Conservation (phyloP, 2,888 invertebrate genomes). For the Hydropsyche betteni region DNA sequence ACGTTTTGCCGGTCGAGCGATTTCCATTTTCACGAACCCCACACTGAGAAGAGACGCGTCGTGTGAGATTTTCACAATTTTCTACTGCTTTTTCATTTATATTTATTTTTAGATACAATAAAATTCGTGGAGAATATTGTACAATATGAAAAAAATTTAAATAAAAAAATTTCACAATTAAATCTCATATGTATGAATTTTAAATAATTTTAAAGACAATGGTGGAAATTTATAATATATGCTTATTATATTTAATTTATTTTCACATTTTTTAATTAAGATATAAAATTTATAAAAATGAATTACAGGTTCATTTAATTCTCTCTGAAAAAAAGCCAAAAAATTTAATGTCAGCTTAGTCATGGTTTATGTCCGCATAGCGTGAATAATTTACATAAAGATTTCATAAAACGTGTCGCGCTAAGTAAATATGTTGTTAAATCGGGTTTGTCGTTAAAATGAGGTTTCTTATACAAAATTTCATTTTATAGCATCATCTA, state of each 20-base stretch:
- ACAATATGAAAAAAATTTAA: not conserved
- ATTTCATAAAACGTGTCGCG: conserved; percentile 31
- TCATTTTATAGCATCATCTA: not conserved
- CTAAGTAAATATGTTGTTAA: conserved; percentile 29
- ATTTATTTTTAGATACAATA: too few species aligned
- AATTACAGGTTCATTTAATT: not conserved
- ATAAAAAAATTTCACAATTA: too few species aligned
- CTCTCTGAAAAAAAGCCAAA: not conserved
- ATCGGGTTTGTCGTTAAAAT: conserved; percentile 14
- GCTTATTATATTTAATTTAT: not conserved
- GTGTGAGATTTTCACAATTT: too few species aligned
- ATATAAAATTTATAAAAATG: conserved; percentile 1
- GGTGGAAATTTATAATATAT: too few species aligned
- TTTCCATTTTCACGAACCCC: conserved; percentile 25
- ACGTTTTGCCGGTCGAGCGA: conserved; percentile 33
- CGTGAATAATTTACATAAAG: conserved; percentile 29
- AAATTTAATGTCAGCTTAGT: conserved; percentile 11
- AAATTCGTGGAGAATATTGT: too few species aligned
- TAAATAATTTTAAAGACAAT: too few species aligned
- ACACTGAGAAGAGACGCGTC: not conserved
- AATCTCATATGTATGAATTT: too few species aligned
- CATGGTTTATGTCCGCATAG: conserved; percentile 1
- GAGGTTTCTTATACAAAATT: conserved; percentile 6
- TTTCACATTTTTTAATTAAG: not conserved
- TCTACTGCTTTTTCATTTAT: too few species aligned